Evolutionary conservation across 2,113 vertebrate genomes (phyloP).

Genomic region (Scartelaos histophorus): DNA sequence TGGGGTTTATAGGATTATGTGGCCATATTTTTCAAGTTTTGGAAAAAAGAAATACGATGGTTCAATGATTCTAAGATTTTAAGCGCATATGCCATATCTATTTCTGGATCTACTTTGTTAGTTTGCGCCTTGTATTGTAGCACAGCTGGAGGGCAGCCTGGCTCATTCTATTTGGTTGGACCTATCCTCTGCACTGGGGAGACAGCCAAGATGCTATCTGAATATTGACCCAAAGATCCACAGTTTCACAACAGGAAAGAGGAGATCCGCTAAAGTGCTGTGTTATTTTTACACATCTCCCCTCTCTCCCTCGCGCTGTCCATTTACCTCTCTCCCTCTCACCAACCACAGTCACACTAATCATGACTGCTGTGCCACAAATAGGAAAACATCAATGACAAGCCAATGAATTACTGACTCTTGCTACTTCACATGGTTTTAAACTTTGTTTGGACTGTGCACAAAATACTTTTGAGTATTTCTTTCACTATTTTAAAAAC

Average conservation of each 20-base stretch:
- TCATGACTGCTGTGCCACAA: slow-evolving; percentile 16
- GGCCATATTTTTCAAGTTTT: not conserved
- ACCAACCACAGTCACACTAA: slow-evolving; percentile 23
- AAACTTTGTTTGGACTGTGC: slow-evolving; percentile 5
- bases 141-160: not conserved
- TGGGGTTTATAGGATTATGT: too few species aligned
- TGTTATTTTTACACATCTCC: slow-evolving; percentile 24
- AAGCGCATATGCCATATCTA: not conserved
- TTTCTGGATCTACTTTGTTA: not conserved
- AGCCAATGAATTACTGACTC: slow-evolving; percentile 1
- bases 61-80: not conserved
- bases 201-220: slow-evolving; percentile 31
- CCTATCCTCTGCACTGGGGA: slow-evolving; percentile 25
- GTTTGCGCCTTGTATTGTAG: not conserved
- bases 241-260: slow-evolving; percentile 19
- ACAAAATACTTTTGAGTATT: slow-evolving; percentile 44
- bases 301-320: not conserved
- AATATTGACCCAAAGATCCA: slow-evolving; percentile 36
- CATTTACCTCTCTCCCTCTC: not conserved
- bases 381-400: not conserved
- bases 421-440: slow-evolving; percentile 6
- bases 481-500: not conserved
- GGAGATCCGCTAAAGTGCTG: not conserved
- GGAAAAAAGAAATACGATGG: not conserved
- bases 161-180: not conserved